Evolutionary conservation across 1,140 invertebrate species (phyloP).

Genomic region (Acromyrmex echinatior): DNA sequence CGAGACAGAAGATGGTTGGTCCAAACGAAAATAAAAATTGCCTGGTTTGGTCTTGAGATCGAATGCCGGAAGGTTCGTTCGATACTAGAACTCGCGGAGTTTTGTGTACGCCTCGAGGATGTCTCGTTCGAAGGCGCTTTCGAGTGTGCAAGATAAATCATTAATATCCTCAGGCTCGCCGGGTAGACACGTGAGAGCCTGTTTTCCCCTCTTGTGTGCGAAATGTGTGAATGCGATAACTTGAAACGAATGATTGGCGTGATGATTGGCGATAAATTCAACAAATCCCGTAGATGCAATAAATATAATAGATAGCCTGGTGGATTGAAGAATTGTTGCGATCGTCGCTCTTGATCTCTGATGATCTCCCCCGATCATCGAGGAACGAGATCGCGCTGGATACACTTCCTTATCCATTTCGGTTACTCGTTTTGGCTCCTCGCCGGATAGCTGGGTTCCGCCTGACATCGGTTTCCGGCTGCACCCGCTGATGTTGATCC

Average conservation of each 20-base stretch:
- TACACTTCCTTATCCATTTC: constrained; percentile 24
- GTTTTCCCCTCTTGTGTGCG: constrained; percentile 30
- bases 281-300: constrained; percentile 29
- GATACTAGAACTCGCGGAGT: constrained; percentile 13
- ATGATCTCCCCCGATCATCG: constrained; percentile 36
- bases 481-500: constrained; percentile 40
- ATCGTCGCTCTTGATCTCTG: constrained; percentile 33
- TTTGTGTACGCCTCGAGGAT: constrained; percentile 8
- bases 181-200: constrained; percentile 50
- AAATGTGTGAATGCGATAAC: constrained; percentile 24
- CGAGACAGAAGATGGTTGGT: background rate
- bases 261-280: constrained; percentile 1
- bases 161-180: constrained; percentile 34
- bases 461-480: constrained; percentile 33
- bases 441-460: constrained; percentile 16
- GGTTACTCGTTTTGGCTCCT: constrained; percentile 31
- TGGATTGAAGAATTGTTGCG: constrained; percentile 31
- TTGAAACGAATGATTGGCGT: constrained; percentile 12
- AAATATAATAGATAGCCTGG: constrained; percentile 10
- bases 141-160: constrained; percentile 34
- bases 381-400: constrained; percentile 36
- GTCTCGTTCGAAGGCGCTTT: constrained; percentile 33
- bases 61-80: constrained; percentile 15
- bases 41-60: constrained; percentile 31
- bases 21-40: background rate